These are phyloP conservation scores for Galendromus occidentalis DNA, from an alignment of 1,140 invertebrate genomes.

Conservation along the genomic window DNA sequence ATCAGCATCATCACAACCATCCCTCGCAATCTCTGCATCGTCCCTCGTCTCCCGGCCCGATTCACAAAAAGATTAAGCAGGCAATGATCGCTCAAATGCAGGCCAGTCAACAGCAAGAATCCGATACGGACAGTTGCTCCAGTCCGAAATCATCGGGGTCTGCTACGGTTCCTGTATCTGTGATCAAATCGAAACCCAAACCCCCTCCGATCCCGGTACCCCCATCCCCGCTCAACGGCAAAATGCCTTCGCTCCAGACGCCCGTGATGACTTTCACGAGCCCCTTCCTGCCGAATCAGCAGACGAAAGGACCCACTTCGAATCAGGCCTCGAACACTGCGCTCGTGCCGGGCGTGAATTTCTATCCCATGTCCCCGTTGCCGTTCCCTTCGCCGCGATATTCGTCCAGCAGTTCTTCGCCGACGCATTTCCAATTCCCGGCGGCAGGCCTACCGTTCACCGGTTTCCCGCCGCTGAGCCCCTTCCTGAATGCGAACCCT, in stretches of 20 bases:
- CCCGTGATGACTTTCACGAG: conserved; percentile 21
- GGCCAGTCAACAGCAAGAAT: not conserved
- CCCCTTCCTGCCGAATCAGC: conserved; percentile 20
- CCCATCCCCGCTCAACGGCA: conserved; percentile 13
- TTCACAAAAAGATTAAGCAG: conserved; percentile 6
- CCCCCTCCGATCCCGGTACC: conserved; percentile 22
- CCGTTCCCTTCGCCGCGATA: conserved; percentile 20
- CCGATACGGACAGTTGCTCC: conserved; percentile 9
- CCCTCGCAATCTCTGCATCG: not conserved
- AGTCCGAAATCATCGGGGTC: conserved; percentile 4
- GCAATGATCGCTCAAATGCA: conserved; percentile 8
- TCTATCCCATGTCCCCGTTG: conserved; percentile 12
- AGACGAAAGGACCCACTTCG: conserved; percentile 14
- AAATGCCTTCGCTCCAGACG: conserved; percentile 21
- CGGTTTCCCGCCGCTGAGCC: conserved; percentile 16
- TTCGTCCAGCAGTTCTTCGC: conserved; percentile 16
- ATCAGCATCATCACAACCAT: too few species aligned
- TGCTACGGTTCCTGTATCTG: conserved; percentile 8
- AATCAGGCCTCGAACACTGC: not conserved
- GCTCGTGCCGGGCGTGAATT: not conserved
- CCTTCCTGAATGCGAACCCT: conserved; percentile 16
- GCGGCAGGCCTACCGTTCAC: conserved; percentile 9
- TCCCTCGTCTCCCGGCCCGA: not conserved
- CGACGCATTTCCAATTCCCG: conserved; percentile 22
- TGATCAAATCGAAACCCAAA: conserved; percentile 20